Base-by-base conservation (phyloP, 2,797 vertebrate species). In the Halcyon chelicuti region DNA sequence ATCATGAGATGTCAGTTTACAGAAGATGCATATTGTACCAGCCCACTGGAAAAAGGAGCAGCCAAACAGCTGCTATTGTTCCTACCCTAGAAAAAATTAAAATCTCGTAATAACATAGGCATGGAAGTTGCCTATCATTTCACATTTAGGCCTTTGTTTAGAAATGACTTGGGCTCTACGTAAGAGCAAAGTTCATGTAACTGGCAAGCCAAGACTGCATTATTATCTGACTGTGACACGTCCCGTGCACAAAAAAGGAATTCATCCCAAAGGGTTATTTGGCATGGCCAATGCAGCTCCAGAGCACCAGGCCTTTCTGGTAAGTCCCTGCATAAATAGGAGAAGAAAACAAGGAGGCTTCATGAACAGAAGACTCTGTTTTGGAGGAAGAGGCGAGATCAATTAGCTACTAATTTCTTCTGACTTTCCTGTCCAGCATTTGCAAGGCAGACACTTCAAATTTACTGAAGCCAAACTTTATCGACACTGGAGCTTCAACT, bases 101-200 rank as follows among this genome's bases (percentile, higher is more conserved):
- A 91, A 97, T 97, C 97, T 98, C 96, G 94, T 98, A 98, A 98
- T 96, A 98, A 95, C 94, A 97, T 97, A 97, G 97, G 98, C 98
- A 98, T 97, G 97, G 96, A 95, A 93, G 88, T 94, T 93, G 93
- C 85, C 93, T 95, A 79, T 97, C 93, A 94, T 93, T 98, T 97
- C 96, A 98, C 95, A 98, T 98, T 98, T 96, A 95, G 89, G 83
- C 84, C 97, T 97, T 97, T 98, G 97, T 98, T 96, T 92, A 93
- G 94, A 95, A 97, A 86, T 90, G 6, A 86, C 92, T 95, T 94
- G 94, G 94, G 91, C 81, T 95, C 81, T 81, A 81, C 77, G 93
- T 95, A 92, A 97, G 97, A 97, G 97, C 98, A 98, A 97, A 98
- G 97, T 98, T 98, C 97, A 98, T 80, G 82, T 62, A 96, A 97